Percentiles rank a stretch among this genome's conserved stretches.
phyloP scores from a whole-genome alignment of 2,888 invertebrate genomes.

The Apodemia mormo region DNA sequence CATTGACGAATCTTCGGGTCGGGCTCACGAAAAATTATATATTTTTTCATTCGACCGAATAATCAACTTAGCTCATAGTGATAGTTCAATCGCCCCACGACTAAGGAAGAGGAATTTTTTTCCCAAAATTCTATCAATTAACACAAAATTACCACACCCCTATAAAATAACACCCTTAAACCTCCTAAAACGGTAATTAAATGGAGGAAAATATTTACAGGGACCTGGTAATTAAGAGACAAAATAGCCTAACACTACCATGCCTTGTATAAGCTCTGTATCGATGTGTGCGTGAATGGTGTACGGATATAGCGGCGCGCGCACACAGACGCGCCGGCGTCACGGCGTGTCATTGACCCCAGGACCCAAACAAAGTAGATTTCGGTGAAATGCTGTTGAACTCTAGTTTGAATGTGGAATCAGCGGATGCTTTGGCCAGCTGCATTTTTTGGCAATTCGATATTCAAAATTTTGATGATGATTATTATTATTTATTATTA shows the following conservation, averaged over 20 bases:
- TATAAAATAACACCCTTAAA: constrained; percentile 19
- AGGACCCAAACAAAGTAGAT: constrained; percentile 80
- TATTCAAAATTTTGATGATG: constrained; percentile 39
- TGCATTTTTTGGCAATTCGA: constrained; percentile 59
- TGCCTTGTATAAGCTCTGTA: constrained; percentile 42
- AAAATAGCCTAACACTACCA: constrained; percentile 57
- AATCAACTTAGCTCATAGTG: constrained; percentile 76
- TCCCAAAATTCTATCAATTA: constrained; percentile 41
- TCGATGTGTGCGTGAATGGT: constrained; percentile 60
- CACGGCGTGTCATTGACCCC: constrained; percentile 72
- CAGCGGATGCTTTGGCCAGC: constrained; percentile 55
- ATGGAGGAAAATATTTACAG: constrained; percentile 37
- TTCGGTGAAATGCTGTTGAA: constrained; percentile 81
- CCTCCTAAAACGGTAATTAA: constrained; percentile 27
- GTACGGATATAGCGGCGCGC: constrained; percentile 55
- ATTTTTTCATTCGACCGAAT: constrained; percentile 76
- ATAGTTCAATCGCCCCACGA: constrained; percentile 74
- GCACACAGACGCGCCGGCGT: constrained; percentile 68
- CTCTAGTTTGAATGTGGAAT: constrained; percentile 73
- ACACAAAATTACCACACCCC: constrained; percentile 43
- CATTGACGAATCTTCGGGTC: constrained; percentile 75
- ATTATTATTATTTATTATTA: constrained; percentile 33
- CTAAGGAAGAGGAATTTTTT: constrained; percentile 44
- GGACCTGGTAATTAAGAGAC: constrained; percentile 62
- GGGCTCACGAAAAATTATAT: constrained; percentile 75